Base-by-base conservation (phyloP, 2,113 vertebrate species). In the Mesembrinibis cayennensis region DNA sequence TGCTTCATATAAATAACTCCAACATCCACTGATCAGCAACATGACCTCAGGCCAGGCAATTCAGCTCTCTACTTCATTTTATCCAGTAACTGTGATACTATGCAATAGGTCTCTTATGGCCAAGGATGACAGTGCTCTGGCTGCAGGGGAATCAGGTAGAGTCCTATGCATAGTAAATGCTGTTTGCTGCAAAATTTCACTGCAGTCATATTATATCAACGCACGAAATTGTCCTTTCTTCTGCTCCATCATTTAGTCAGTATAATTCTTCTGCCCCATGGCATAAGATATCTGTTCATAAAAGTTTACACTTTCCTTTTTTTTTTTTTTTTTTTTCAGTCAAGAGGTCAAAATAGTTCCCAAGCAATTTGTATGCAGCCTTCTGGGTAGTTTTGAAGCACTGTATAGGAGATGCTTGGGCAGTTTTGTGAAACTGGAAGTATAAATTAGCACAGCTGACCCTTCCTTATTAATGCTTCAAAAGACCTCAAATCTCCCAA, bases 1-100 rank as follows among this genome's bases (percentile, higher is more conserved):
- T 85, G 62, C 62, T 95, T 92, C 93, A 82, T 89, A 85, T 91
- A 97, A 91, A 87, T 94, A 95, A 91, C 70, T 76, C 69, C 13
- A 0, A 44, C 69, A 87, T 49, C 73, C 72, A 69, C 73, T 69
- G 72, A 84, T 87, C 91, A 91, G 52, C 92, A 87, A 27, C 52
- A 42, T 53, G 81, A 96, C 89, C 89, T 85, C 83, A 93, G 90
- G 77, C 44, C 83, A 95, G 49, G 40, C 44, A 92, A 83, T 95
- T 93, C 52, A 49, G 25, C 53, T 92, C 49, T 89, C 76, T 71
- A 9, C n/a, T 89, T 82, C 83, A 76, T 52, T 94, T 87, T 89
- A 50, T 53, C 53, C 77, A 85, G 53, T 82, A 95, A 91, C 38
- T 82, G 42, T 82, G 73, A 77, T 58, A 62, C 4, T 1, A 38